Evolutionary conservation across 2,888 invertebrate species (phyloP).

Genomic region (Hofmannophila pseudospretella): DNA sequence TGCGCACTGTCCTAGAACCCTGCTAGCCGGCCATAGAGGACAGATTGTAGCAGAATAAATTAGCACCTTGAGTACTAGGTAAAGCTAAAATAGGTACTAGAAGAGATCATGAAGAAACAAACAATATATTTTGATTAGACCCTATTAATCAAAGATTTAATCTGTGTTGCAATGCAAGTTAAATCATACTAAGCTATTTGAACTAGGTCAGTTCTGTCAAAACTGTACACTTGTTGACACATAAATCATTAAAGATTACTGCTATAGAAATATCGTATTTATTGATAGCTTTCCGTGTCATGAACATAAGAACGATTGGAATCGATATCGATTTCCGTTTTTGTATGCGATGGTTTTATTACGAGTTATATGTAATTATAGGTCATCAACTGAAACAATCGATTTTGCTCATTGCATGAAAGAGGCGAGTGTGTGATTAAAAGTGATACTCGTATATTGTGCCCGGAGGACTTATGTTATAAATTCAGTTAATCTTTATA

Average conservation of each 20-base stretch:
- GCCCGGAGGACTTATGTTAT: no score
- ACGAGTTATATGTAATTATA: not conserved
- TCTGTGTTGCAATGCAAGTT: not conserved
- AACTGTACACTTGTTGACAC: slow-evolving; percentile 14
- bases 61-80: no score
- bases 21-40: no score
- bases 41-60: no score
- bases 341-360: not conserved
- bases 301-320: slow-evolving; percentile 12
- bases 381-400: not conserved
- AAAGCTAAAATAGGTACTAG: no score
- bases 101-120: no score
- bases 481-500: no score
- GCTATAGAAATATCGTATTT: slow-evolving; percentile 5
- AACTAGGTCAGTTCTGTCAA: not conserved
- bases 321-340: not conserved
- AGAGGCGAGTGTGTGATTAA: no score
- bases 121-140: no score
- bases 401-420: not conserved
- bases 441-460: no score
- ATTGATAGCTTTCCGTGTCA: slow-evolving; percentile 15
- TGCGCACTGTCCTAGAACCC: no score
- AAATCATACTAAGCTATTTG: not conserved
- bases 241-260: slow-evolving; percentile 40
- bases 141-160: no score